Conservation (phyloP, 2,113 vertebrate genomes). For the Murina feae region DNA sequence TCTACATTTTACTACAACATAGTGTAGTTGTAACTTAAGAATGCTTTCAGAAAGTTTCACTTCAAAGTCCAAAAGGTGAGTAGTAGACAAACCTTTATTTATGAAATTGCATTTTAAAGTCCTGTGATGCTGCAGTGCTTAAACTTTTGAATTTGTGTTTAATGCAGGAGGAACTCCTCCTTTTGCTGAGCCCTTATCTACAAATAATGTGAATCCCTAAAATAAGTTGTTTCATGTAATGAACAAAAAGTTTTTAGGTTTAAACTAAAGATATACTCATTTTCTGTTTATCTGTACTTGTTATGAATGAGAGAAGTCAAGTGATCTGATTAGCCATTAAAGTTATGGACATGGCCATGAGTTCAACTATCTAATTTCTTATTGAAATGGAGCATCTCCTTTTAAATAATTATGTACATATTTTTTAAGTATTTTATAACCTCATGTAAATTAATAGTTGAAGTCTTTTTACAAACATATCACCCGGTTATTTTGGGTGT, state of each 20-base stretch:
- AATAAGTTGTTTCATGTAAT: neutral
- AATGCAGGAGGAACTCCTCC: neutral
- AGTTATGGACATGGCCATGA: neutral
- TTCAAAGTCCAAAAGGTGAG: neutral
- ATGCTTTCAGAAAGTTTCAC: neutral
- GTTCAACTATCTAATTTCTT: neutral
- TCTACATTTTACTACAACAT: neutral
- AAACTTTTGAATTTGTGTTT: neutral
- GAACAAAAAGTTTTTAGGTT: slow-evolving; percentile 23
- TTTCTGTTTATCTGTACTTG: neutral
- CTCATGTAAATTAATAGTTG: slow-evolving; percentile 27
- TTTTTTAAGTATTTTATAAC: slow-evolving; percentile 43
- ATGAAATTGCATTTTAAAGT: slow-evolving; percentile 22
- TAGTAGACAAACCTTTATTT: neutral
- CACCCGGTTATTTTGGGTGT: neutral
- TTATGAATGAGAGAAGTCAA: slow-evolving; percentile 30
- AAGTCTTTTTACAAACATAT: slow-evolving; percentile 20
- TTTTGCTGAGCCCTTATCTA: neutral
- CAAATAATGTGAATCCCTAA: slow-evolving; percentile 8
- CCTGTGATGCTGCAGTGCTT: neutral
- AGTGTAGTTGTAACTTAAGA: neutral
- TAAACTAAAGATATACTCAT: neutral
- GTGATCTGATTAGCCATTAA: slow-evolving; percentile 38
- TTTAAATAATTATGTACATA: slow-evolving; percentile 50
- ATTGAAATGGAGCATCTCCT: neutral